phyloP scores from a whole-genome alignment of 2,797 vertebrate species.

The Eulemur albifrons region DNA sequence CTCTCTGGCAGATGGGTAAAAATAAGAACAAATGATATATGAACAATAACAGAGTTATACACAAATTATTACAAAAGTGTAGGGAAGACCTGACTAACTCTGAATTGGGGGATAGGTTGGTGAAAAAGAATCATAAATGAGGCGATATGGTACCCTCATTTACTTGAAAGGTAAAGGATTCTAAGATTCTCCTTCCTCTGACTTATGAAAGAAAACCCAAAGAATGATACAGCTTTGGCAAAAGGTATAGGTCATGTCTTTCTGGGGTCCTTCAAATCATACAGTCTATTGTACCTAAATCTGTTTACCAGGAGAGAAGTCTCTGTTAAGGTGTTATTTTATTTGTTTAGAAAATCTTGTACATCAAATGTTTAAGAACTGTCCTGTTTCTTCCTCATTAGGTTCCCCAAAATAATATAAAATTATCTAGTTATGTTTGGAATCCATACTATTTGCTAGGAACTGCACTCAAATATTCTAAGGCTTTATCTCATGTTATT shows the following conservation, averaged over 20 bases:
- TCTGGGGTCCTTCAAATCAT: background rate
- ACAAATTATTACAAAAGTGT: background rate
- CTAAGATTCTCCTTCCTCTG: no score
- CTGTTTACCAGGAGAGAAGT: background rate
- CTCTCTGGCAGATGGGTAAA: background rate
- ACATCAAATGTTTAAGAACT: background rate
- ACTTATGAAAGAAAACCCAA: background rate
- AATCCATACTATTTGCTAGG: background rate
- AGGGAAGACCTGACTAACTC: background rate
- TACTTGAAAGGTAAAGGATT: background rate
- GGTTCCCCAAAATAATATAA: background rate
- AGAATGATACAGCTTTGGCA: background rate
- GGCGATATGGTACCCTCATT: background rate
- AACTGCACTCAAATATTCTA: background rate
- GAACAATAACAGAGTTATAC: background rate
- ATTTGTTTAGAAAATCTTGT: background rate
- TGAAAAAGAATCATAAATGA: background rate
- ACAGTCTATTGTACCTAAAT: background rate
- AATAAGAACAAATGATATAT: background rate
- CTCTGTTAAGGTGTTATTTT: background rate
- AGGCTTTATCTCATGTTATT: background rate
- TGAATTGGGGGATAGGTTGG: fast-evolving
- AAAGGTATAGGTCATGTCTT: background rate
- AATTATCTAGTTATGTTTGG: background rate
- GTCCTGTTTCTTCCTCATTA: background rate